Conservation (phyloP, 2,888 invertebrate genomes). For the Ectemnius lituratus region DNA sequence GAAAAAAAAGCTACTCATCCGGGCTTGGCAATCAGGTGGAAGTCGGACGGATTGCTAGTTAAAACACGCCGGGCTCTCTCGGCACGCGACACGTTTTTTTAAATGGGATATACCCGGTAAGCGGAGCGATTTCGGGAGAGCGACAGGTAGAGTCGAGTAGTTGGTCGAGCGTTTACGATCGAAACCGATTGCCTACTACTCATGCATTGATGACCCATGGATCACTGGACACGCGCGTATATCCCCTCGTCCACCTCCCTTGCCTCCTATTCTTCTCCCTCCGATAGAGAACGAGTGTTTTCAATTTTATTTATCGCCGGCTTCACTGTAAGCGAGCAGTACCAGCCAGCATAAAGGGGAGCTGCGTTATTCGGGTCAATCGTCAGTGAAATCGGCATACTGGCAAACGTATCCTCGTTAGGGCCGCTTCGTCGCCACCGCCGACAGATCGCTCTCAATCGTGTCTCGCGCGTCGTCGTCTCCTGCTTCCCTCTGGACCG, state of each 20-base stretch:
- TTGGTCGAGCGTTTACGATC: neutral
- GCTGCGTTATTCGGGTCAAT: conserved; percentile 44
- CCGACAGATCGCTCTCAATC: neutral
- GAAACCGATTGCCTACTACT: neutral
- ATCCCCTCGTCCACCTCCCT: no score
- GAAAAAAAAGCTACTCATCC: neutral
- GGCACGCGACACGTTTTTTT: conserved; percentile 4
- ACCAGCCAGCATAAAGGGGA: conserved; percentile 13
- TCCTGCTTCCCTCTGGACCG: neutral
- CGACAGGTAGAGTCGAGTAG: no score
- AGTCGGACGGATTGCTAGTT: neutral
- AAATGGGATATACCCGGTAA: neutral
- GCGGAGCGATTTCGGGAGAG: neutral
- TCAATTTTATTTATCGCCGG: conserved; percentile 3
- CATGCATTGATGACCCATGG: neutral
- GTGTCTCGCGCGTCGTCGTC: neutral
- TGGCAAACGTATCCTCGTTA: neutral
- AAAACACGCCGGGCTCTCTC: neutral
- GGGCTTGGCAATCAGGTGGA: neutral
- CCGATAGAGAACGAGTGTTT: neutral
- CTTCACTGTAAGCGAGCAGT: neutral
- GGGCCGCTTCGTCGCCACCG: neutral
- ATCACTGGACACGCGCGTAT: neutral
- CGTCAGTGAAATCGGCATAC: conserved; percentile 8
- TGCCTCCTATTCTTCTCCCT: no score